Base-by-base conservation (phyloP, 2,888 invertebrate species). In the Merodon equestris region DNA sequence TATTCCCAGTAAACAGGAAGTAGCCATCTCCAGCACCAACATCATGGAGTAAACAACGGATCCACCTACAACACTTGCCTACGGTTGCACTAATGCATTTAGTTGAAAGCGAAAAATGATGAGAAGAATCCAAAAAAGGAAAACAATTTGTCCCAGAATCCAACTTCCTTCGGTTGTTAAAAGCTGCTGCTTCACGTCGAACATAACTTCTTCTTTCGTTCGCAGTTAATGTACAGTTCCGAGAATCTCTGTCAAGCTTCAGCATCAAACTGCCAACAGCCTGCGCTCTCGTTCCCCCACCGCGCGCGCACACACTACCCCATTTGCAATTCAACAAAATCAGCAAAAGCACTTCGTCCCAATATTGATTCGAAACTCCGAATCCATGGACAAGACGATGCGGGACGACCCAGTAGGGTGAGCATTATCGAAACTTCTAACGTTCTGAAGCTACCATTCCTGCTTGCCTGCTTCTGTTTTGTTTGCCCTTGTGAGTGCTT, bases 401-500 rank as follows among this genome's bases (percentile, higher is more conserved):
- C n/a, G n/a, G n/a, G n/a, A n/a, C n/a, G n/a, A n/a, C n/a, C n/a
- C n/a, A 27, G 27, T 27, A 27, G 27, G 27, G 7, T 7, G 27
- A 7, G 27, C 7, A 27, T 4, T 7, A 27, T 27, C 27, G 27
- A 27, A 27, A 27, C 27, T 4, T 27, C 27, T 7, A 27, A 27
- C 54, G 47, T 45, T 38, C 51, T 60, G 53, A 60, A 68, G 40
- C 38, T 38, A 7, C 2, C 27, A 27, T 27, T 54, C 53, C 27
- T 27, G 54, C 47, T 27, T 64, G 53, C 36, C 53, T 61, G 27
- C 27, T 27, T 27, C 27, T 27, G 27, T 70, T 54, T 70, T 70
- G 53, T 70, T 70, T 70, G 70, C 70, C 70, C 60, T 54, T 70
- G 70, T 60, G 70, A 70, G 70, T 70, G 60, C 60, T 70, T 61